These are phyloP conservation scores for Parotocinclus haroldoi DNA, from an alignment of 2,797 vertebrate species.

Conservation along the genomic window DNA sequence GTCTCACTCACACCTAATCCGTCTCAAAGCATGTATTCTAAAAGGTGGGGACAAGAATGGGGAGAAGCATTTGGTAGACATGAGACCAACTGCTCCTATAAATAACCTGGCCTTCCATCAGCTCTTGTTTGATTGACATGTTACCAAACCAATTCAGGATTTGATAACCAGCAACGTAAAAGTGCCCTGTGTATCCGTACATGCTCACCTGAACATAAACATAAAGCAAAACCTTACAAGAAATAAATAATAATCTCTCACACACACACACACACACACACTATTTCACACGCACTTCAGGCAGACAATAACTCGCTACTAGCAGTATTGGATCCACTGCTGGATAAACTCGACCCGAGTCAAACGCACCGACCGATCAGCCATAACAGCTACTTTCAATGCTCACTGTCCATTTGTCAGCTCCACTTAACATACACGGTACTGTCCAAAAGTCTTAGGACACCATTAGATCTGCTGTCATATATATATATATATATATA, in stretches of 20 bases:
- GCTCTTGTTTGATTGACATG: conserved; percentile 41
- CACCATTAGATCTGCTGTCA: too few relatives aligned
- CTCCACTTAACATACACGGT: too few relatives aligned
- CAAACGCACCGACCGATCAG: not conserved
- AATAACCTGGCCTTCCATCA: conserved; percentile 30
- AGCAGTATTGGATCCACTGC: conserved; percentile 30
- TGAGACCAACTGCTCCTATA: conserved; percentile 13
- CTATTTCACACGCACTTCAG: conserved; percentile 35
- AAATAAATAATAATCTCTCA: conserved; percentile 47
- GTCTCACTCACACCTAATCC: too few relatives aligned
- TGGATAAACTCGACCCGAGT: conserved; percentile 3
- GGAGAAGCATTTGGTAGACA: too few relatives aligned
- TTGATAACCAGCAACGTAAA: conserved; percentile 48
- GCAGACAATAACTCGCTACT: conserved; percentile 44
- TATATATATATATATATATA: too few relatives aligned
- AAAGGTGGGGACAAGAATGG: not conserved
- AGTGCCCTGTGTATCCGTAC: conserved; percentile 54
- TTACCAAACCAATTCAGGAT: conserved; percentile 33
- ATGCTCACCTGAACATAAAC: conserved; percentile 45
- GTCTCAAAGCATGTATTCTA: not conserved
- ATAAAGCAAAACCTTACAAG: conserved; percentile 37
- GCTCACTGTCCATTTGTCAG: too few relatives aligned
- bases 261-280: conserved; percentile 32
- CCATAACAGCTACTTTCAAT: too few relatives aligned
- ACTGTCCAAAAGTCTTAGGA: too few relatives aligned